Evolutionary conservation across 1,140 invertebrate species (phyloP).

Genomic region (Pararge aegeria): DNA sequence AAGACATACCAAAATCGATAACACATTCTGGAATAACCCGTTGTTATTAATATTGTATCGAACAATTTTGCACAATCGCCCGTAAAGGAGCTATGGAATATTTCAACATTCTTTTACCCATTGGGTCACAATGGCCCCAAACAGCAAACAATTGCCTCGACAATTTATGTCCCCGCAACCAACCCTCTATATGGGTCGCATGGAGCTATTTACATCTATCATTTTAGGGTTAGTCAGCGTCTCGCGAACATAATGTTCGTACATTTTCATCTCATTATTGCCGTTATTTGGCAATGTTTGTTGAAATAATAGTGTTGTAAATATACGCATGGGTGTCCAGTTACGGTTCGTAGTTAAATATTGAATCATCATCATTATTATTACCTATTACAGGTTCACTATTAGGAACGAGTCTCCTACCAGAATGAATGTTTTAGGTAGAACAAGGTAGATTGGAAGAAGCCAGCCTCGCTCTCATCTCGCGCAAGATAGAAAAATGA

Average conservation of each 20-base stretch:
- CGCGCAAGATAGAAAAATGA: no score
- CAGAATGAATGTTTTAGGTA: no score
- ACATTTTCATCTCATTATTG: constrained; percentile 19
- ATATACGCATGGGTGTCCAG: not conserved
- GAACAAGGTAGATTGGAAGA: no score
- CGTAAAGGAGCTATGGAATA: not conserved
- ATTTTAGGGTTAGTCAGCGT: constrained; percentile 30
- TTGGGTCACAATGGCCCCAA: constrained; percentile 19
- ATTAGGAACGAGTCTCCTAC: no score
- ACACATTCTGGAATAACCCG: not conserved
- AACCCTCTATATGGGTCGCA: constrained; percentile 27
- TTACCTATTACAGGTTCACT: no score
- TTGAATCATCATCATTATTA: no score
- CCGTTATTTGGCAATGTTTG: not conserved
- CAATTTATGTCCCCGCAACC: constrained; percentile 38
- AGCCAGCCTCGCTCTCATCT: no score
- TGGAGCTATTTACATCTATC: constrained; percentile 39
- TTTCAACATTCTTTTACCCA: constrained; percentile 17
- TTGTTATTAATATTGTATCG: not conserved
- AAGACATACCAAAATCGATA: no score
- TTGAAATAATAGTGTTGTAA: constrained; percentile 3
- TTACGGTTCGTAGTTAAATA: not conserved
- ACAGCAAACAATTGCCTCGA: constrained; percentile 40
- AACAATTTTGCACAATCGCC: not conserved
- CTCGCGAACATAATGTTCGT: constrained; percentile 12